phyloP scores from a whole-genome alignment of 2,113 vertebrate species.

The Euleptes europaea region DNA sequence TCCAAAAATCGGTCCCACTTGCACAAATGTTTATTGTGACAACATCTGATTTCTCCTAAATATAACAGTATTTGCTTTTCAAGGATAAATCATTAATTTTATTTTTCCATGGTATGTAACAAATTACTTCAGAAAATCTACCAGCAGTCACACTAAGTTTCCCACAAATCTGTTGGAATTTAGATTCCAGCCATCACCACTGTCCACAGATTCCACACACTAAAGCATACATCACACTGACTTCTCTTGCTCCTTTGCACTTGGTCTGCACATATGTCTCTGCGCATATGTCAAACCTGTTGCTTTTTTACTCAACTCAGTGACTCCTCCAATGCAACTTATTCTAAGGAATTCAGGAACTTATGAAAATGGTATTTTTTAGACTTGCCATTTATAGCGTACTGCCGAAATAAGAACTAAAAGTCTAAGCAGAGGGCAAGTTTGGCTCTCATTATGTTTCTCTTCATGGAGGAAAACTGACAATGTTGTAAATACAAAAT shows the following conservation, averaged over 20 bases:
- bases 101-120: background rate
- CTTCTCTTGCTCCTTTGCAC: background rate
- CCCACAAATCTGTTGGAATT: background rate
- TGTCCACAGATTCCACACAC: background rate
- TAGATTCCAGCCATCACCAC: background rate
- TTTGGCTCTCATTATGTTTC: conserved; percentile 15
- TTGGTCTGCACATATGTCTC: background rate
- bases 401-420: background rate
- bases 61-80: background rate
- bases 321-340: background rate
- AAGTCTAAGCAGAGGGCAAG: background rate
- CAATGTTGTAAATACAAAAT: conserved; percentile 27
- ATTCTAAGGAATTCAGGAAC: background rate
- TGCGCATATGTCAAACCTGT: background rate
- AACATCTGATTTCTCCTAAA: background rate
- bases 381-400: too few relatives aligned
- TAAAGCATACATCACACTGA: background rate
- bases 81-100: background rate
- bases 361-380: background rate
- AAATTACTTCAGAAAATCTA: background rate
- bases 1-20: too few relatives aligned
- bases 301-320: background rate
- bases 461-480: conserved; percentile 24
- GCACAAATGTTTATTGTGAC: too few relatives aligned
- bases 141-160: background rate